Conservation (phyloP, 1,140 invertebrate species). For the Dysdera silvatica region DNA sequence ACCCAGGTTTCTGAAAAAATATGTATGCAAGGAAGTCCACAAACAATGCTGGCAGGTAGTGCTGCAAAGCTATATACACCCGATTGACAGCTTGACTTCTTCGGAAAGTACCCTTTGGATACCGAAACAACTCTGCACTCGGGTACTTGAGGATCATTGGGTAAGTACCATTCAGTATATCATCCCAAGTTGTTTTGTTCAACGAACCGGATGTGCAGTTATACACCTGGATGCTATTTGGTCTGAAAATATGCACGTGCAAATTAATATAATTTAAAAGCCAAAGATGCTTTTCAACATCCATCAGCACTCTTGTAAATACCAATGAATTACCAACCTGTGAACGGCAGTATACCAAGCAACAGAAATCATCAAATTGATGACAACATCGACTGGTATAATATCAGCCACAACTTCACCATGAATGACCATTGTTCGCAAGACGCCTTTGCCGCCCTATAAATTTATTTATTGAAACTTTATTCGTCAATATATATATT, state of each 20-base stretch:
- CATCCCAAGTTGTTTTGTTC: slow-evolving; percentile 78
- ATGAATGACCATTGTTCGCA: slow-evolving; percentile 70
- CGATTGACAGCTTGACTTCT: slow-evolving; percentile 61
- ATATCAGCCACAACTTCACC: slow-evolving; percentile 74
- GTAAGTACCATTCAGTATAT: slow-evolving; percentile 30
- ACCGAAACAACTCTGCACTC: slow-evolving; percentile 27
- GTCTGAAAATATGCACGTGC: slow-evolving; percentile 42
- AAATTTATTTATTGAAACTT: no score
- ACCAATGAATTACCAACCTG: no score
- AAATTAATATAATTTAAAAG: slow-evolving; percentile 10
- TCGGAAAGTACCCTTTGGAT: slow-evolving; percentile 47
- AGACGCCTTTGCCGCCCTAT: slow-evolving; percentile 60
- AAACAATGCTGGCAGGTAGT: slow-evolving; percentile 73
- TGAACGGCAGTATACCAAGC: slow-evolving; percentile 60
- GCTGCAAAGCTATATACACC: slow-evolving; percentile 69
- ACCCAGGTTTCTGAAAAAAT: slow-evolving; percentile 73
- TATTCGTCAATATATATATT: no score
- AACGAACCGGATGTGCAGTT: slow-evolving; percentile 79
- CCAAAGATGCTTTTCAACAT: no score
- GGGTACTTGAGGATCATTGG: slow-evolving; percentile 25
- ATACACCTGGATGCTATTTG: slow-evolving; percentile 64
- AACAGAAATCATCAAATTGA: slow-evolving; percentile 72
- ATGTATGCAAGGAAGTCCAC: slow-evolving; percentile 63
- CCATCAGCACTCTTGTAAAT: no score
- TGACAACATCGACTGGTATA: slow-evolving; percentile 85